phyloP scores from a whole-genome alignment of 2,888 invertebrate species.

The Malacosoma neustria region DNA sequence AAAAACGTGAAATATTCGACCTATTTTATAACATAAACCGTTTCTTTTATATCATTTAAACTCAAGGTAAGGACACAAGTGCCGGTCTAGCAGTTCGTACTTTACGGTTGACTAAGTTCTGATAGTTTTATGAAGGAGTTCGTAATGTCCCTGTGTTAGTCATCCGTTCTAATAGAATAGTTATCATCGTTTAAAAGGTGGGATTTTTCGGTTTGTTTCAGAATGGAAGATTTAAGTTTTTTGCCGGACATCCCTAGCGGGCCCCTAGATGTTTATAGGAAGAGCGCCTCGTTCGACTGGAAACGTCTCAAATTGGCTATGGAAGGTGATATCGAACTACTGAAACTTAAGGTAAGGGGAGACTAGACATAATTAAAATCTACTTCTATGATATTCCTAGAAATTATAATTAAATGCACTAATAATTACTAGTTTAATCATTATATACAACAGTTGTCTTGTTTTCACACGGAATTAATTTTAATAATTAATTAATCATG shows the following conservation, averaged over 20 bases:
- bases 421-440: too few relatives aligned
- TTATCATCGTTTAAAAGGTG: constrained; percentile 10
- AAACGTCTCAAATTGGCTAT: constrained; percentile 86
- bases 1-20: constrained; percentile 16
- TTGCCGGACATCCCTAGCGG: constrained; percentile 81
- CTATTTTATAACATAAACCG: constrained; percentile 10
- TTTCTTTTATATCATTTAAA: constrained; percentile 19
- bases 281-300: constrained; percentile 89
- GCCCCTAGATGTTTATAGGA: constrained; percentile 86
- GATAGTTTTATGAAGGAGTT: constrained; percentile 30
- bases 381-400: too few relatives aligned
- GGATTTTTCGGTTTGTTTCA: constrained; percentile 24
- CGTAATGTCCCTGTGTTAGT: constrained; percentile 34
- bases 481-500: too few relatives aligned
- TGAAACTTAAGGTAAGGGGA: constrained; percentile 87
- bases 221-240: constrained; percentile 74
- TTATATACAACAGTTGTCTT: too few relatives aligned
- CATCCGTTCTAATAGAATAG: constrained; percentile 33
- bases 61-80: constrained; percentile 33
- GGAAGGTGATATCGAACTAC: constrained; percentile 81
- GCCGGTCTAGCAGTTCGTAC: constrained; percentile 15
- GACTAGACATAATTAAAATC: too few relatives aligned
- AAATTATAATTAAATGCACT: too few relatives aligned
- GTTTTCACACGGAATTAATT: too few relatives aligned
- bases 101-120: constrained; percentile 18